Conservation (phyloP, 2,888 invertebrate genomes). For the Callyntrura sp. region DNA sequence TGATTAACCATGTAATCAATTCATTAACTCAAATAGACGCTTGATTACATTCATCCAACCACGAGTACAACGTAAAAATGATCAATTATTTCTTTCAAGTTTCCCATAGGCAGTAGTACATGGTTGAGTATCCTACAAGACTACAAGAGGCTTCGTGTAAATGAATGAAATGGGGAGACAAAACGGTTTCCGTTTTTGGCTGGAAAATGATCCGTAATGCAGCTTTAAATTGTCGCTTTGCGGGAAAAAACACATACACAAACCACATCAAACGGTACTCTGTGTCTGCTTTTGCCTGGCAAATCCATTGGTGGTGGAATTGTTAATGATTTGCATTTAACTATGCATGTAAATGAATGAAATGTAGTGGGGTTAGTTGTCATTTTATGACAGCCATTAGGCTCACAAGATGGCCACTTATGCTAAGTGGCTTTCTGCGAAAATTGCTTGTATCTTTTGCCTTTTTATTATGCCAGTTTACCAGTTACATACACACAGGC, state of each 20-base stretch:
- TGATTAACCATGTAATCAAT: slow-evolving; percentile 76
- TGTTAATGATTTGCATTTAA: slow-evolving; percentile 66
- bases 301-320: slow-evolving; percentile 38
- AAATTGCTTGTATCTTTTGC: slow-evolving; percentile 45
- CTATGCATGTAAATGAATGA: slow-evolving; percentile 70
- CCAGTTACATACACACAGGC: not conserved
- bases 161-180: not conserved
- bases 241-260: not conserved
- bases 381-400: slow-evolving; percentile 70
- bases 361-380: slow-evolving; percentile 51
- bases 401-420: slow-evolving; percentile 65
- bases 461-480: slow-evolving; percentile 22
- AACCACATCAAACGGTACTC: slow-evolving; percentile 37
- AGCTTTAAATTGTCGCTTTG: not conserved
- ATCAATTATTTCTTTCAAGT: slow-evolving; percentile 15
- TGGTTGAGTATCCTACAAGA: slow-evolving; percentile 32
- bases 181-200: slow-evolving; percentile 34
- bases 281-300: slow-evolving; percentile 9
- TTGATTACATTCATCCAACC: slow-evolving; percentile 44
- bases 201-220: not conserved
- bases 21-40: slow-evolving; percentile 68
- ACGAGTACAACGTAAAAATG: slow-evolving; percentile 24
- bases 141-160: not conserved
- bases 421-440: slow-evolving; percentile 67
- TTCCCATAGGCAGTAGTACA: not conserved